Evolutionary conservation across 2,797 vertebrate genomes (phyloP).

Genomic region (Chromis chromis): DNA sequence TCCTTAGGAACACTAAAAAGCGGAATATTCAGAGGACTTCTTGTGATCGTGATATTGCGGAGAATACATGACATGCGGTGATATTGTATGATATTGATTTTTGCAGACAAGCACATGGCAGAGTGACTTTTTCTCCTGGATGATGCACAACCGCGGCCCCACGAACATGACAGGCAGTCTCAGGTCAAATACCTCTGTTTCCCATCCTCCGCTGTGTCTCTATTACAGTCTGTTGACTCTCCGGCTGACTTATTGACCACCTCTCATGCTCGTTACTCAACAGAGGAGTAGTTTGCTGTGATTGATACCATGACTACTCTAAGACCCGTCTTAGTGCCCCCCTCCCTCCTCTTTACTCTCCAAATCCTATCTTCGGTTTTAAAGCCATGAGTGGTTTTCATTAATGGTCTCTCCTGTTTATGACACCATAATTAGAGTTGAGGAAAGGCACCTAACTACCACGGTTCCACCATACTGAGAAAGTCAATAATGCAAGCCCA

Average conservation of each 20-base stretch:
- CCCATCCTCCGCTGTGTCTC: constrained; percentile 83
- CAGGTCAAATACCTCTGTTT: constrained; percentile 85
- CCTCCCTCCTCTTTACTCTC: constrained; percentile 52
- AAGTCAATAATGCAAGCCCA: constrained; percentile 97
- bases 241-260: constrained; percentile 93
- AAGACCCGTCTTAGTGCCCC: constrained; percentile 56
- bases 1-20: constrained; percentile 3
- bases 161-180: constrained; percentile 85
- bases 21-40: constrained; percentile 22
- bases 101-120: constrained; percentile 71
- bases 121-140: constrained; percentile 84
- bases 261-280: constrained; percentile 85
- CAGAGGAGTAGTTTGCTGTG: constrained; percentile 79
- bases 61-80: constrained; percentile 43
- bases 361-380: constrained; percentile 84
- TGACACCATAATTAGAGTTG: constrained; percentile 97
- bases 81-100: constrained; percentile 86
- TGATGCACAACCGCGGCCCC: constrained; percentile 84
- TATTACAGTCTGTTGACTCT: constrained; percentile 86
- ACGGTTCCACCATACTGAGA: constrained; percentile 91
- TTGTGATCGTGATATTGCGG: constrained; percentile 53
- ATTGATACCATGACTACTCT: constrained; percentile 76
- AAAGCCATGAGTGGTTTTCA: constrained; percentile 90
- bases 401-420: constrained; percentile 92
- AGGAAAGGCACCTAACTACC: constrained; percentile 94